A percentile compares a stretch with the other conserved stretches of the same genome.
Conservation (phyloP, 2,113 vertebrate species). For the Heteronetta atricapilla region DNA sequence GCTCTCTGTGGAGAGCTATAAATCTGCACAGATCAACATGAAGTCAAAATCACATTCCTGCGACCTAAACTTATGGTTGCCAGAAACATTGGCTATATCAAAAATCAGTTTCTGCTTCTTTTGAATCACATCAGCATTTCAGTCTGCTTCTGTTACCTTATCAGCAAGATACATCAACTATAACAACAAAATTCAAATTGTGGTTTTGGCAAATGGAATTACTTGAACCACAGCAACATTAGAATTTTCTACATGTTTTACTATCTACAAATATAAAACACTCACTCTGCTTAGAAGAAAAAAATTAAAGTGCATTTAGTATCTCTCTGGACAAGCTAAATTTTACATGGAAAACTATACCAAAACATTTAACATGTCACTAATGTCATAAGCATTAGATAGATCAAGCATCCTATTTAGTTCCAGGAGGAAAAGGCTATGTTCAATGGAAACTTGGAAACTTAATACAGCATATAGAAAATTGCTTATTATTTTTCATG, state of each 20-base stretch:
- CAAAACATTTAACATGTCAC: not conserved
- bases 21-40: not conserved
- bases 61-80: not conserved
- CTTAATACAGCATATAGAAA: not conserved
- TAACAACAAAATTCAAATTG: not conserved
- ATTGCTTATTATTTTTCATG: not conserved
- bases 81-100: not conserved
- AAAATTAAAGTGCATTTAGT: not conserved
- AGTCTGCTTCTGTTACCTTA: not conserved
- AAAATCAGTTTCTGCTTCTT: not conserved
- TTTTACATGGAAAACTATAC: not conserved
- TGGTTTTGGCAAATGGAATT: not conserved
- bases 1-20: not conserved
- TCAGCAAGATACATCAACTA: not conserved
- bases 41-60: not conserved
- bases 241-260: not conserved
- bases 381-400: not conserved
- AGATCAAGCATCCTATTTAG: not conserved
- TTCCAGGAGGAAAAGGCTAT: not conserved
- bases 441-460: not conserved
- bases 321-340: not conserved
- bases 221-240: not conserved
- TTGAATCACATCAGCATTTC: not conserved
- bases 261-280: not conserved
- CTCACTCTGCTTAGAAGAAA: not conserved